Evolutionary conservation across 2,113 vertebrate genomes (phyloP), one percentile per base, ranked within the genome.

Genomic region (Daphoenositta chrysoptera): DNA sequence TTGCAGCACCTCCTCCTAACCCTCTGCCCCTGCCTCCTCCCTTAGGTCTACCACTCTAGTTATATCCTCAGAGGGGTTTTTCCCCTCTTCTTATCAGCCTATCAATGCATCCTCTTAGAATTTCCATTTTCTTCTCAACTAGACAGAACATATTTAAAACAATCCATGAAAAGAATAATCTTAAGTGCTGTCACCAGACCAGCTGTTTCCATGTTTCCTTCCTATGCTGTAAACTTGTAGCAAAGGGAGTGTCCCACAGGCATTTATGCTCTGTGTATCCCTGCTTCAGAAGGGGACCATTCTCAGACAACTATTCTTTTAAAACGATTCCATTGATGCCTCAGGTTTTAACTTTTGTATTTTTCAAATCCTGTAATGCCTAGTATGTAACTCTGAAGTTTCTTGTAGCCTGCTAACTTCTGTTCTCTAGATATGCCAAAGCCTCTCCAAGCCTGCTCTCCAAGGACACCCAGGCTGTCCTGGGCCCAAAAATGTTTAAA

Each of bases 21-120:
- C 6, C 1, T 9, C 2, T 3, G 2, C 8, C 9, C 7, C 22
- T 44, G 2, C 9, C 30, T 78, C 8, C 21, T 69, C 26, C 5
- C 4, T 48, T 77, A 63, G 27, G 48, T 53, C 57, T 87, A 24
- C 30, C 9, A 68, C 13, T 71, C 19, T 22, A 35, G 11, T 53
- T 57, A 35, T 39, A 50, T 2, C 16, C 27, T 42, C 48, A 19
- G 15, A 33, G 37, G 17, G 12, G 7, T 31, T 30, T 56, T 33
- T 8, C 15, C 14, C 33, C 47, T 57, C 53, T 53, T 89, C 11
- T 23, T 83, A 35, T 37, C 28, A 71, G 24, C 9, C 20, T 72
- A 9, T 63, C 79, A 50, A 30, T 33, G 11, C 8, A 68, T 37
- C 4, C 26, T 48, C 51, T 53, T 4, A 5, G 7, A 27, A 82